phyloP scores from a whole-genome alignment of 1,140 invertebrate species.

The Bradysia coprophila region DNA sequence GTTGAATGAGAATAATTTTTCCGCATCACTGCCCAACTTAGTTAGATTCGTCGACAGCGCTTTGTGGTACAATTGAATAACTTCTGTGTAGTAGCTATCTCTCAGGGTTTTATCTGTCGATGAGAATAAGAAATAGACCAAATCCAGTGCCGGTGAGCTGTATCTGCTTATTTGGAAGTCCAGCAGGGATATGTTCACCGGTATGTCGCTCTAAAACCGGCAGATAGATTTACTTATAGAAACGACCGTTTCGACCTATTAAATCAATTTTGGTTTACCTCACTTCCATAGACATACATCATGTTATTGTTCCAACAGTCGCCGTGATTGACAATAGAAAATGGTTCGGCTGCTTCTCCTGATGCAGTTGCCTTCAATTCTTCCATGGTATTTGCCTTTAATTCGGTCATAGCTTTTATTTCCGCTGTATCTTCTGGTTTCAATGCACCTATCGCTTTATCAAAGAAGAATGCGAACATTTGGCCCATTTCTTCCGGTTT shows the following conservation, averaged over 20 bases:
- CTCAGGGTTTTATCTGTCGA: slow-evolving; percentile 26
- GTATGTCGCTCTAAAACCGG: neutral
- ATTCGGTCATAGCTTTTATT: slow-evolving; percentile 6
- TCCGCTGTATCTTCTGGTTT: slow-evolving; percentile 15
- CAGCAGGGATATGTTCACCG: slow-evolving; percentile 21
- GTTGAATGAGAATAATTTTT: slow-evolving; percentile 13
- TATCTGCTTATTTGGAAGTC: slow-evolving; percentile 31
- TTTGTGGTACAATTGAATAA: slow-evolving; percentile 27
- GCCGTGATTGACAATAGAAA: slow-evolving; percentile 7
- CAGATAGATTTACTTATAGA: neutral
- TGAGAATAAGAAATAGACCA: slow-evolving; percentile 31
- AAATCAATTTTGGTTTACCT: slow-evolving; percentile 17
- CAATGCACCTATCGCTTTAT: neutral
- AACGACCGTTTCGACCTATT: neutral
- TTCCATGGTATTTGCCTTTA: neutral
- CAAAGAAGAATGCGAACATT: neutral
- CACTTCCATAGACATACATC: slow-evolving; percentile 31
- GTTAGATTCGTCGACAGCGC: slow-evolving; percentile 16
- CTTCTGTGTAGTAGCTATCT: slow-evolving; percentile 19
- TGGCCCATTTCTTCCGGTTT: neutral
- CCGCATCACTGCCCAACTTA: slow-evolving; percentile 13
- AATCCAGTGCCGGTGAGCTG: slow-evolving; percentile 28
- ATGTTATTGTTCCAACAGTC: slow-evolving; percentile 16
- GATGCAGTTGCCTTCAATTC: neutral
- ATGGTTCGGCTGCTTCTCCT: neutral